phyloP scores from a whole-genome alignment of 2,113 vertebrate species.

The Nesoenas mayeri region DNA sequence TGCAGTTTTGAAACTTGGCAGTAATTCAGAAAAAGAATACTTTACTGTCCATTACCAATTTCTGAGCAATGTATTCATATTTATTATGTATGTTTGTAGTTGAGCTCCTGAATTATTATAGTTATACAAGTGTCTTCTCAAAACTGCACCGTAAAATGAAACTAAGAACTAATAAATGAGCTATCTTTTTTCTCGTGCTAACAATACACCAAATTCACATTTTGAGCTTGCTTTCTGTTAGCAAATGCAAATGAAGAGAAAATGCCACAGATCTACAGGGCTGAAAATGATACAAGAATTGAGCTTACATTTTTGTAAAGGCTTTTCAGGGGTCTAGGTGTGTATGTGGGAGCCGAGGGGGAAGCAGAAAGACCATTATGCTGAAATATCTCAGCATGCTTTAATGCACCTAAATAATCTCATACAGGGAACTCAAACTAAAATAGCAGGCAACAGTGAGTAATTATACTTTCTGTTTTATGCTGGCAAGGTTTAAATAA shows the following conservation, averaged over 20 bases:
- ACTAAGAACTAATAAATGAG: slow-evolving; percentile 40
- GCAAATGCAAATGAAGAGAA: neutral
- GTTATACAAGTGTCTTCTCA: slow-evolving; percentile 53
- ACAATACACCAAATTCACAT: neutral
- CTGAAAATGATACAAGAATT: neutral
- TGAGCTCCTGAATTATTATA: slow-evolving; percentile 40
- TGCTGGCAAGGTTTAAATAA: neutral
- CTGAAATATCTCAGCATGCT: neutral
- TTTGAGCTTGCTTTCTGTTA: neutral
- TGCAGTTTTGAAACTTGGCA: slow-evolving; percentile 49
- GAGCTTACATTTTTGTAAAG: neutral
- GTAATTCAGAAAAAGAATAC: slow-evolving; percentile 1
- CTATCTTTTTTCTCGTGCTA: slow-evolving; percentile 29
- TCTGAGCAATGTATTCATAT: slow-evolving; percentile 20
- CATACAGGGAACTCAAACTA: neutral
- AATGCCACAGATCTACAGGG: neutral
- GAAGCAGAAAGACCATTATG: neutral
- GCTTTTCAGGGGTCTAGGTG: neutral
- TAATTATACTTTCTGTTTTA: slow-evolving; percentile 1
- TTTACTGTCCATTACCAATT: neutral
- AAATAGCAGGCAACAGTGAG: neutral
- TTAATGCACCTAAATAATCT: neutral
- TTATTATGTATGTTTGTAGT: slow-evolving; percentile 32
- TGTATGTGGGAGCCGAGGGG: neutral
- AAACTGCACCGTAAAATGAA: slow-evolving; percentile 41